Conservation (phyloP, 1,140 invertebrate species). For the Drosophila ananassae region DNA sequence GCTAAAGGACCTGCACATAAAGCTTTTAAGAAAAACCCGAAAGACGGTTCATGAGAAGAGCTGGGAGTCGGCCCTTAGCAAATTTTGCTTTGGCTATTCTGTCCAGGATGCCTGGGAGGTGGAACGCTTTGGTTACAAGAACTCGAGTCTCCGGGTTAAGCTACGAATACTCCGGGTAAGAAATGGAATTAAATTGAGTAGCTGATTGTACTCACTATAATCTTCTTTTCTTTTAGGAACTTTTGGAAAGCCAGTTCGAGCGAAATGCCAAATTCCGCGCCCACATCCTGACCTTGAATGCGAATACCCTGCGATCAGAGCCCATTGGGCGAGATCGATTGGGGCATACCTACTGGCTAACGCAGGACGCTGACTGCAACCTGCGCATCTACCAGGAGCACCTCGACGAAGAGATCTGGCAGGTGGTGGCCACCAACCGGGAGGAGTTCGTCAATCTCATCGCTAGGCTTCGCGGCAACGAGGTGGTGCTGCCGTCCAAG, state of each 20-base stretch:
- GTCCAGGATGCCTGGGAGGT: slow-evolving; percentile 98
- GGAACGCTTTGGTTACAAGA: slow-evolving; percentile 97
- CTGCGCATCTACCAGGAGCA: slow-evolving; percentile 97
- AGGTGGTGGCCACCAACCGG: slow-evolving; percentile 93
- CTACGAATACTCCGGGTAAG: slow-evolving; percentile 93
- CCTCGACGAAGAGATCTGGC: slow-evolving; percentile 97
- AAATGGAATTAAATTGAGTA: background rate
- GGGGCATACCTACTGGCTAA: slow-evolving; percentile 96
- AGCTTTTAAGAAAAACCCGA: slow-evolving; percentile 93
- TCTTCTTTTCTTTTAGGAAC: slow-evolving; percentile 86
- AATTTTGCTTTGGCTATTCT: slow-evolving; percentile 94
- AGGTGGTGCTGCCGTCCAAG: slow-evolving; percentile 86
- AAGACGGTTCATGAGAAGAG: slow-evolving; percentile 93
- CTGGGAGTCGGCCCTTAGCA: slow-evolving; percentile 95
- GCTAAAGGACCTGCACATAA: slow-evolving; percentile 94
- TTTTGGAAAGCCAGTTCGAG: slow-evolving; percentile 98
- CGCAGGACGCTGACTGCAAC: slow-evolving; percentile 94
- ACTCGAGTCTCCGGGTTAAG: slow-evolving; percentile 94
- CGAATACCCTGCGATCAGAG: slow-evolving; percentile 91
- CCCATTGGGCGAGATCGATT: slow-evolving; percentile 95
- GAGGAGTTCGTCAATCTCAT: slow-evolving; percentile 91
- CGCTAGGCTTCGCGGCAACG: slow-evolving; percentile 88
- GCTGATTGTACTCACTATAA: too few species aligned
- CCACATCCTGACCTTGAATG: slow-evolving; percentile 92
- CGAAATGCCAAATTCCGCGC: slow-evolving; percentile 96